Percentiles rank a stretch among this genome's conserved stretches.
phyloP scores from a whole-genome alignment of 2,797 vertebrate genomes.

The Carcharodon carcharias region DNA sequence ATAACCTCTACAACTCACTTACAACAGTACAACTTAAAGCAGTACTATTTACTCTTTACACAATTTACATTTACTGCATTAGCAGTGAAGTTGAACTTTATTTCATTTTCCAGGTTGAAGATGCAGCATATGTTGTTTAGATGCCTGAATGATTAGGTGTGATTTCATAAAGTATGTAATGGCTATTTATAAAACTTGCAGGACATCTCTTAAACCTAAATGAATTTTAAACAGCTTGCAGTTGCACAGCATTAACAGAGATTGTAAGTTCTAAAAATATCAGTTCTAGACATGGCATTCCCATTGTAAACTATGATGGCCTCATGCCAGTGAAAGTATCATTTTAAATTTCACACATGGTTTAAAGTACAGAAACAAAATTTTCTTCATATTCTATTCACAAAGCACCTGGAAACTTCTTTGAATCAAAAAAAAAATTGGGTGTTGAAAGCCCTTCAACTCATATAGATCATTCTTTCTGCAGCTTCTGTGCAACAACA shows the following conservation, averaged over 20 bases:
- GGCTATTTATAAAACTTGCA: not conserved
- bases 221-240: constrained; percentile 6
- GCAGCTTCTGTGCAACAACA: too few relatives aligned
- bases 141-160: not conserved
- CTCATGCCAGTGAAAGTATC: not conserved
- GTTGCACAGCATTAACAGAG: not conserved
- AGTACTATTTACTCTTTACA: not conserved
- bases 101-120: constrained; percentile 11
- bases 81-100: not conserved
- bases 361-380: not conserved
- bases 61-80: not conserved
- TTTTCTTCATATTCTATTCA: not conserved
- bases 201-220: not conserved
- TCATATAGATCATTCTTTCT: too few relatives aligned
- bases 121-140: not conserved
- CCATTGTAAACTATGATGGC: not conserved
- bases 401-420: not conserved
- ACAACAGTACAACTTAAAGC: not conserved
- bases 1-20: not conserved
- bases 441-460: too few relatives aligned
- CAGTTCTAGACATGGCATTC: not conserved
- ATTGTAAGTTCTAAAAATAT: constrained; percentile 4
- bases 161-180: not conserved
- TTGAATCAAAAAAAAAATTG: not conserved
- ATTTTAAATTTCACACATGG: not conserved